Conservation (phyloP, 1,140 invertebrate species). For the Solen grandis region DNA sequence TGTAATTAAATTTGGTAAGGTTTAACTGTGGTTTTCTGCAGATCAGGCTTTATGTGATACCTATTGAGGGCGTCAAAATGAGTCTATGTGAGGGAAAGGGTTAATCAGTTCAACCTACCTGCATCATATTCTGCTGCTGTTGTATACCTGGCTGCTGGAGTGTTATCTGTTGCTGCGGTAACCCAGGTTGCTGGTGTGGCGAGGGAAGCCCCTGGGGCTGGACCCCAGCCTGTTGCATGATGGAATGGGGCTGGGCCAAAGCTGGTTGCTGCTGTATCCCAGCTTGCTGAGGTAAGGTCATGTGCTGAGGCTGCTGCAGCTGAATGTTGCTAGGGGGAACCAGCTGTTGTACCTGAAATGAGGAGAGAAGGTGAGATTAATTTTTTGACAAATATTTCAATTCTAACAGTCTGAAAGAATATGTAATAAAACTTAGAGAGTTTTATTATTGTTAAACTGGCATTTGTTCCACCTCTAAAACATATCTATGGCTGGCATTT, state of each 20-base stretch:
- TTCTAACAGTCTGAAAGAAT: not conserved
- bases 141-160: not conserved
- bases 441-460: not conserved
- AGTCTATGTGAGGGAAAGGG: too few relatives aligned
- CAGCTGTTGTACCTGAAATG: slow-evolving; percentile 28
- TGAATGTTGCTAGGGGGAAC: slow-evolving; percentile 22
- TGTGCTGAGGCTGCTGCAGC: slow-evolving; percentile 7
- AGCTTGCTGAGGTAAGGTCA: not conserved
- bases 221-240: slow-evolving; percentile 4
- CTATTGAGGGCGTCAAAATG: too few relatives aligned
- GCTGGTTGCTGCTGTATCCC: not conserved
- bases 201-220: not conserved
- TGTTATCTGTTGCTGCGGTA: slow-evolving; percentile 6
- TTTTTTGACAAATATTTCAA: not conserved
- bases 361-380: not conserved
- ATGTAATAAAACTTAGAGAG: too few relatives aligned
- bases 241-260: not conserved
- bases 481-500: not conserved
- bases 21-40: not conserved
- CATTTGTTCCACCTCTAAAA: not conserved
- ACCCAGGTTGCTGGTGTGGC: slow-evolving; percentile 16
- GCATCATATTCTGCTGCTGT: not conserved
- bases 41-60: too few relatives aligned
- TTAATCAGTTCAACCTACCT: not conserved
- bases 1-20: not conserved